These are phyloP conservation scores for Plestiodon gilberti DNA, from an alignment of 2,113 vertebrate species.

Conservation along the genomic window DNA sequence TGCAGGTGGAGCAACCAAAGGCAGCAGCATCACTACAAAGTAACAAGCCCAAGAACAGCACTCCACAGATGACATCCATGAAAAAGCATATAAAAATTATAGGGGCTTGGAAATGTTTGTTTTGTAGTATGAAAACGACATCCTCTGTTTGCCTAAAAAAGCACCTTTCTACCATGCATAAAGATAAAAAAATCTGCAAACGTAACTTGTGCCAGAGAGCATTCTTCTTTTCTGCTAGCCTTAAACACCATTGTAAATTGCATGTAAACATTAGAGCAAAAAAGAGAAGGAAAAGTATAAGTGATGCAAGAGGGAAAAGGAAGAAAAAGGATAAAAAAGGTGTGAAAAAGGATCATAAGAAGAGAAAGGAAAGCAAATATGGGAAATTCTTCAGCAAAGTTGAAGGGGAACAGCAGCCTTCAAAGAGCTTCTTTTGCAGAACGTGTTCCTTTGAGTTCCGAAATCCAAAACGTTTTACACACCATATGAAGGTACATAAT, in stretches of 20 bases:
- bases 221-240: constrained; percentile 51
- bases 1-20: constrained; percentile 21
- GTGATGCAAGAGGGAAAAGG: not conserved
- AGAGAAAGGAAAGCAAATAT: constrained; percentile 56
- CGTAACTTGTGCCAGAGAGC: constrained; percentile 58
- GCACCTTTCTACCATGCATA: constrained; percentile 56
- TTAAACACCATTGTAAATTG: constrained; percentile 54
- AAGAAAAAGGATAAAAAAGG: constrained; percentile 15
- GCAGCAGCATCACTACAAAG: not conserved
- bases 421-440: constrained; percentile 58
- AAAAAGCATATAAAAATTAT: not conserved
- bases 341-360: constrained; percentile 38
- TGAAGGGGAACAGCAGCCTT: constrained; percentile 36
- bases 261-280: constrained; percentile 36
- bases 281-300: constrained; percentile 41
- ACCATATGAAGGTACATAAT: constrained; percentile 59
- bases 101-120: constrained; percentile 47
- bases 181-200: constrained; percentile 56
- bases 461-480: constrained; percentile 47
- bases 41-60: constrained; percentile 7
- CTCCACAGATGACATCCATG: constrained; percentile 15
- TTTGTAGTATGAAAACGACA: constrained; percentile 49
- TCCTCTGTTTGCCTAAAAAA: constrained; percentile 22
- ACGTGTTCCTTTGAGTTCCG: constrained; percentile 56
- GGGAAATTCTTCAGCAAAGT: constrained; percentile 54